Evolutionary conservation across 2,888 invertebrate species (phyloP).

Genomic region (Lasioglossum malachurum): DNA sequence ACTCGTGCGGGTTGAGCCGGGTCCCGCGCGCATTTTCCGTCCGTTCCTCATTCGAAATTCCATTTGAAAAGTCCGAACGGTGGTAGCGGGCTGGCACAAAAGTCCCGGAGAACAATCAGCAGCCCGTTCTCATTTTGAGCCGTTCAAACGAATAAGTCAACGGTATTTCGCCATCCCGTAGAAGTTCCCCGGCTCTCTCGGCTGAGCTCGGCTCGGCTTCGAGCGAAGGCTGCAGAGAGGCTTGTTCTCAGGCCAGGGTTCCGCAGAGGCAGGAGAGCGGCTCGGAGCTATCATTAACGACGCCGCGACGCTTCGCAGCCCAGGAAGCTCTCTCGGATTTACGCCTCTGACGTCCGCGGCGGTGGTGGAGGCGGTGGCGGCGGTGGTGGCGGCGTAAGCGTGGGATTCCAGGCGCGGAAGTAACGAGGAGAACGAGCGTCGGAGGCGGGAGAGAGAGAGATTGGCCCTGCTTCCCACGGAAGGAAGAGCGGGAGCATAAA

Average conservation of each 20-base stretch:
- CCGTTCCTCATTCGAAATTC: not conserved
- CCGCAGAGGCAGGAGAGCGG: constrained; percentile 53
- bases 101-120: constrained; percentile 5
- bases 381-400: constrained; percentile 58
- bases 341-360: constrained; percentile 65
- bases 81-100: not conserved
- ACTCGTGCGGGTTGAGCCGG: not conserved
- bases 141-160: constrained; percentile 18
- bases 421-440: constrained; percentile 57
- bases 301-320: constrained; percentile 66
- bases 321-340: constrained; percentile 67
- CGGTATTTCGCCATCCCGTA: constrained; percentile 14
- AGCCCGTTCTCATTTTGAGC: not conserved
- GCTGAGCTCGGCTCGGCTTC: constrained; percentile 1
- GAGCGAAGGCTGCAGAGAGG: constrained; percentile 4
- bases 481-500: constrained; percentile 64
- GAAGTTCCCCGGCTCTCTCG: not conserved
- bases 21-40: not conserved
- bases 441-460: constrained; percentile 38
- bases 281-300: constrained; percentile 67
- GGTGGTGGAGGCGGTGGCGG: constrained; percentile 37
- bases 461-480: constrained; percentile 66
- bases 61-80: not conserved
- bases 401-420: constrained; percentile 72
- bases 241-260: constrained; percentile 53